Conservation (phyloP, 2,888 invertebrate genomes). For the Lithosia quadra region DNA sequence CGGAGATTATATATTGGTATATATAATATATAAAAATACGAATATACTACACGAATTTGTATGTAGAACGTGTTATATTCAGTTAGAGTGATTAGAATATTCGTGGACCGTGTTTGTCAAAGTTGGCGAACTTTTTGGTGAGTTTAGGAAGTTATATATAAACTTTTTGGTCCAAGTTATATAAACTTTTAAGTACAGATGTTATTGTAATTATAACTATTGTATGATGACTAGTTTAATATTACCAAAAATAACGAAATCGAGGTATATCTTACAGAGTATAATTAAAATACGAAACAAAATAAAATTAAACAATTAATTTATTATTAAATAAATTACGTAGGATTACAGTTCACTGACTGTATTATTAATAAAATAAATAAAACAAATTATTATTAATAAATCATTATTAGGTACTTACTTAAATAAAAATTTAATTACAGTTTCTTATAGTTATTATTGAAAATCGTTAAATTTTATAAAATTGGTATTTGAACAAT, state of each 20-base stretch:
- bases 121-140: conserved; percentile 47
- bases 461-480: too few species aligned
- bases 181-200: not conserved
- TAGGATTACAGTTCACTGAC: too few species aligned
- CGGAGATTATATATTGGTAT: conserved; percentile 17
- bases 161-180: conserved; percentile 31
- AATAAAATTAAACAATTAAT: not conserved
- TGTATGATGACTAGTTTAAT: not conserved
- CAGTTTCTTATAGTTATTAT: too few species aligned
- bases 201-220: not conserved
- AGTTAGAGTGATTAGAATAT: conserved; percentile 29
- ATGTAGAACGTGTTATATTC: conserved; percentile 20
- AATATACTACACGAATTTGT: conserved; percentile 23
- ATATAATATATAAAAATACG: conserved; percentile 29
- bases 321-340: not conserved
- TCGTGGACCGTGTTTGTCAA: conserved; percentile 32
- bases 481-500: too few species aligned
- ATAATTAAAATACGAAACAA: not conserved
- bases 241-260: not conserved
- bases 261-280: not conserved
- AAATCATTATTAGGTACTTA: too few species aligned
- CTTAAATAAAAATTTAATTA: too few species aligned
- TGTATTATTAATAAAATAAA: too few species aligned
- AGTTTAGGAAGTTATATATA: conserved; percentile 44
- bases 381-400: too few species aligned